Conservation (phyloP, 2,113 vertebrate species). For the Canis aureus region DNA sequence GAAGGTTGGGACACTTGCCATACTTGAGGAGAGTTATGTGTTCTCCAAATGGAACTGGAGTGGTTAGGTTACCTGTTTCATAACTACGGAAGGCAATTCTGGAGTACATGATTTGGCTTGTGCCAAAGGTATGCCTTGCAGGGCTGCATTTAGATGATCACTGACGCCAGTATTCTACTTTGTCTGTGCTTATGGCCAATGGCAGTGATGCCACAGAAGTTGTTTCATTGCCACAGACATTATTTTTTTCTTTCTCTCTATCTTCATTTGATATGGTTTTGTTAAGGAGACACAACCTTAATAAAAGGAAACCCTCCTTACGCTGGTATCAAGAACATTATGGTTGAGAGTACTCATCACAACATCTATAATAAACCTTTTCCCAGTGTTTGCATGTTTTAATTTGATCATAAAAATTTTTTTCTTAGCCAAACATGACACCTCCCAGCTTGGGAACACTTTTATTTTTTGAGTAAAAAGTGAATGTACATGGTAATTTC, state of each 20-base stretch:
- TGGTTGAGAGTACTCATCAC: neutral
- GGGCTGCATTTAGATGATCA: constrained; percentile 77
- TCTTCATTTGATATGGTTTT: constrained; percentile 7
- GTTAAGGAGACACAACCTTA: constrained; percentile 22
- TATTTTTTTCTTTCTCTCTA: constrained; percentile 35
- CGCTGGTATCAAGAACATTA: neutral
- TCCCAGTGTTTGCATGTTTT: constrained; percentile 41
- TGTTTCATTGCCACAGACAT: constrained; percentile 61
- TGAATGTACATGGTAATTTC: constrained; percentile 56
- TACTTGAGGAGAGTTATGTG: neutral
- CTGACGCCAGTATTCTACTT: constrained; percentile 74
- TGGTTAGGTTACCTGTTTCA: neutral
- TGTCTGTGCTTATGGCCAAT: constrained; percentile 82
- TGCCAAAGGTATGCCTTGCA: constrained; percentile 72
- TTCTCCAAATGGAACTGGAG: neutral
- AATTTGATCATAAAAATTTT: constrained; percentile 3
- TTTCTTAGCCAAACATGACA: neutral
- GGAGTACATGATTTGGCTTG: constrained; percentile 64
- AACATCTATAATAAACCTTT: neutral
- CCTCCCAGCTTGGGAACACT: neutral
- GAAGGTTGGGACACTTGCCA: neutral
- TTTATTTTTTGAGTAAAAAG: constrained; percentile 58
- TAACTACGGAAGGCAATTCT: neutral
- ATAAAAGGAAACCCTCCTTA: constrained; percentile 61
- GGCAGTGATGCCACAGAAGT: constrained; percentile 39